A percentile compares a stretch with the other conserved stretches of the same genome.
Evolutionary conservation across 2,888 invertebrate genomes (phyloP).

Genomic region (Balanococcus diminutus): DNA sequence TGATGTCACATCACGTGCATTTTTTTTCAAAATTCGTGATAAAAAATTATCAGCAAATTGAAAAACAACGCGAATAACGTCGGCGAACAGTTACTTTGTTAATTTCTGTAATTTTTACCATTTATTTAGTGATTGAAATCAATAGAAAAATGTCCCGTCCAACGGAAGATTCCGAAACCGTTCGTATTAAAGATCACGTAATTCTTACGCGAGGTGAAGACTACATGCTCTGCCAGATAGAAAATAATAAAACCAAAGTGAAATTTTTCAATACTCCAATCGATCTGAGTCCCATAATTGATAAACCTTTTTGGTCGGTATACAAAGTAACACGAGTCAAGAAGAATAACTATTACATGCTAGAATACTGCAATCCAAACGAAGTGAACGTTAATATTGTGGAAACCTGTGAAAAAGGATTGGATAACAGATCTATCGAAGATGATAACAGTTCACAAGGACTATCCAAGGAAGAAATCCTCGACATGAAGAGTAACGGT

Average conservation of each 20-base stretch:
- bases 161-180: not conserved
- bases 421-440: constrained; percentile 82
- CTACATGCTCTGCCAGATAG: not conserved
- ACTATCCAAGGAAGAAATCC: constrained; percentile 81
- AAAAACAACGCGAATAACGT: not conserved
- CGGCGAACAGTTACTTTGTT: not conserved
- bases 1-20: not conserved
- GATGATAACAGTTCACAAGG: constrained; percentile 83
- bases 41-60: not conserved
- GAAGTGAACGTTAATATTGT: not conserved
- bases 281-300: not conserved
- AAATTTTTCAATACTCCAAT: constrained; percentile 16
- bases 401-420: constrained; percentile 62
- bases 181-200: constrained; percentile 32
- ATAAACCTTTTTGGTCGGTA: not conserved
- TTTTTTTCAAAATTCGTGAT: not conserved
- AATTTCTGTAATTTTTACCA: not conserved
- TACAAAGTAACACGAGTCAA: not conserved
- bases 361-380: constrained; percentile 20
- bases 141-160: too few relatives aligned
- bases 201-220: constrained; percentile 42
- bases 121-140: not conserved
- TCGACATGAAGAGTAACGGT: constrained; percentile 76
- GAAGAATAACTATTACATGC: not conserved
- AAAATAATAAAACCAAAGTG: constrained; percentile 2